Evolutionary conservation across 2,797 vertebrate genomes (phyloP).

Genomic region (Simalia tracyae): DNA sequence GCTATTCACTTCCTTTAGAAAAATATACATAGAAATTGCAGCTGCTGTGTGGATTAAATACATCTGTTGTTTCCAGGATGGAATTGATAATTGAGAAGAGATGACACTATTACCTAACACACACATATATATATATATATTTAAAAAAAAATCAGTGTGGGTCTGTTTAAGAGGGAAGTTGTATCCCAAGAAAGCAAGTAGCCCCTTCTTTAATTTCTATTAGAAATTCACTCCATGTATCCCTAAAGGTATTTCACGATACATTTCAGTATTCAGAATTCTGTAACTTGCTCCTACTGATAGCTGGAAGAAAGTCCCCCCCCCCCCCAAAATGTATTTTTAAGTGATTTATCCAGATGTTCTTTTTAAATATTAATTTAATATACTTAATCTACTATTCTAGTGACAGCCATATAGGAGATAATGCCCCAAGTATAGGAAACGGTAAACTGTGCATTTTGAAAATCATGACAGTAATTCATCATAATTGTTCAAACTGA

Average conservation of each 20-base stretch:
- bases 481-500: conserved; percentile 48
- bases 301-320: conserved; percentile 32
- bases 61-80: conserved; percentile 50
- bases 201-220: conserved; percentile 49
- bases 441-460: conserved; percentile 56
- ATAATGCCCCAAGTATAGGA: conserved; percentile 55
- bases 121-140: conserved; percentile 39
- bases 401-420: conserved; percentile 51
- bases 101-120: conserved; percentile 32
- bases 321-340: conserved; percentile 49
- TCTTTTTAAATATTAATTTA: conserved; percentile 49
- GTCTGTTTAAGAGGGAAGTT: conserved; percentile 54
- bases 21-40: conserved; percentile 37
- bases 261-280: conserved; percentile 56
- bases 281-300: conserved; percentile 35
- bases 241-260: conserved; percentile 64
- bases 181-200: conserved; percentile 48
- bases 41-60: conserved; percentile 42
- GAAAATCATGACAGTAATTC: conserved; percentile 44
- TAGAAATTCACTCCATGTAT: conserved; percentile 65
- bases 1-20: conserved; percentile 48
- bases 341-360: conserved; percentile 43
- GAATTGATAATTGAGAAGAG: conserved; percentile 39
- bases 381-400: conserved; percentile 38
- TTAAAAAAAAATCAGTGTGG: conserved; percentile 5